Conservation (phyloP, 2,888 invertebrate species). For the Drosophila colorata region DNA sequence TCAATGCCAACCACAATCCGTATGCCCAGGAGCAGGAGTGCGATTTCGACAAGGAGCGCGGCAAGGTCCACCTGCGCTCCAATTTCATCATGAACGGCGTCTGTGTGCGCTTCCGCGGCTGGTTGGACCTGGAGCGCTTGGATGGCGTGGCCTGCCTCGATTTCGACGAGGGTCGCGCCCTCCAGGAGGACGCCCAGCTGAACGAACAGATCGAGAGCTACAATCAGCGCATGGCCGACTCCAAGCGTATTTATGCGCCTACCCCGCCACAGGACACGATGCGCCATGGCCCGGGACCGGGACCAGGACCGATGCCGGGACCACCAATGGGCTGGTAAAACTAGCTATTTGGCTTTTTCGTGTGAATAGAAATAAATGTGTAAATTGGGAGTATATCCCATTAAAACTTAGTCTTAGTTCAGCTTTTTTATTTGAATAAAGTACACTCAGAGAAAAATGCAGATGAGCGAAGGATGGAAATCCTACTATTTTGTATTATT, state of each 20-base stretch:
- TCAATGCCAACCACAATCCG: constrained; percentile 87
- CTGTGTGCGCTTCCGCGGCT: constrained; percentile 97
- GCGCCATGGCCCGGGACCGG: constrained; percentile 30
- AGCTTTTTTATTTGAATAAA: not conserved
- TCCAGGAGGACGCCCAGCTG: constrained; percentile 93
- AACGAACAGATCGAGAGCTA: constrained; percentile 83
- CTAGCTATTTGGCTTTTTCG: not conserved
- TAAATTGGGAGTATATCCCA: too few relatives aligned
- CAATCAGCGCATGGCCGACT: constrained; percentile 58
- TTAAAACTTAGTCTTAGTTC: not conserved
- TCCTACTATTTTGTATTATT: too few relatives aligned
- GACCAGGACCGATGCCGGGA: constrained; percentile 22
- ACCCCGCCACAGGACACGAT: constrained; percentile 63
- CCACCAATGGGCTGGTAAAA: constrained; percentile 63
- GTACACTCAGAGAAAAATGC: too few relatives aligned
- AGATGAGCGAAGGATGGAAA: too few relatives aligned
- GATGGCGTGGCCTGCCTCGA: constrained; percentile 97
- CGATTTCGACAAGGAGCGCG: constrained; percentile 97
- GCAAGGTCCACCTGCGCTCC: constrained; percentile 96
- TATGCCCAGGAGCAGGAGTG: constrained; percentile 91
- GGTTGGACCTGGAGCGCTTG: constrained; percentile 95
- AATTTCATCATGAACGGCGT: constrained; percentile 98
- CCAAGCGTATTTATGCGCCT: constrained; percentile 58
- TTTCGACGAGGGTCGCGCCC: constrained; percentile 94
- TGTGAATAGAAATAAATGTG: not conserved